Base-by-base conservation (phyloP, 2,113 vertebrate genomes). In the Bambusicola thoracicus region DNA sequence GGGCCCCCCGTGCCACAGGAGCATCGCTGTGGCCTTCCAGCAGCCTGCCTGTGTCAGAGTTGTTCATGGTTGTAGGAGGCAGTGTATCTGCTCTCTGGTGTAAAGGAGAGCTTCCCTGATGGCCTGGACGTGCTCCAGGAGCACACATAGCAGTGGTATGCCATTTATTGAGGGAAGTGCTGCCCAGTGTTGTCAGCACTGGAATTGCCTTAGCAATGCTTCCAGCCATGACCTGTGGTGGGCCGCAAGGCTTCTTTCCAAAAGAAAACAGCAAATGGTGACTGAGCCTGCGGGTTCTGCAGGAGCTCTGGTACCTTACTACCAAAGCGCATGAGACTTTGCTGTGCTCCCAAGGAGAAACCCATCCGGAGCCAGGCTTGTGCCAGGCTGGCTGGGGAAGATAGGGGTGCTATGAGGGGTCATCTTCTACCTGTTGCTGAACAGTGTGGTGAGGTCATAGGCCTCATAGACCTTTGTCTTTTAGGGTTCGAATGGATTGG, bases 301-400 rank as follows among this genome's bases (percentile, higher is more conserved):
- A 40, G 59, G 36, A 25, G 24, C 10, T 38, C 6, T 29, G 36
- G 36, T 40, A 11, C 24, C 1, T 27, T 62, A 24, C 24, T 63
- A 40, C 36, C 61, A 63, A 63, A 18, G 22, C 56, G 22, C 30
- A 8, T 5, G 15, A 25, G 59, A 17, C 15, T 61, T 36, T 61
- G 34, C 59, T 27, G 59, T 62, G 59, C 15, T 62, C 15, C 3
- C 38, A 11, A 19, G 17, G 25, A 29, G 61, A 19, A 40, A 63
- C 25, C 3, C 7, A 8, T 29, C 61, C 30, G 36, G 46, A 77
- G 41, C 7, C 5, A 34, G 49, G 44, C 30, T 62, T 0, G 0
- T 76, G 19, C 10, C 1, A 1, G 53, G 4, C 48, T 53, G 34
- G 22, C 61, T 2, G 1, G 12, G 16, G 14, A 36, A 61, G 59